Percentiles rank a stretch among this genome's conserved stretches.
Evolutionary conservation across 2,113 vertebrate species (phyloP).

Genomic region (Falcunculus frontatus): DNA sequence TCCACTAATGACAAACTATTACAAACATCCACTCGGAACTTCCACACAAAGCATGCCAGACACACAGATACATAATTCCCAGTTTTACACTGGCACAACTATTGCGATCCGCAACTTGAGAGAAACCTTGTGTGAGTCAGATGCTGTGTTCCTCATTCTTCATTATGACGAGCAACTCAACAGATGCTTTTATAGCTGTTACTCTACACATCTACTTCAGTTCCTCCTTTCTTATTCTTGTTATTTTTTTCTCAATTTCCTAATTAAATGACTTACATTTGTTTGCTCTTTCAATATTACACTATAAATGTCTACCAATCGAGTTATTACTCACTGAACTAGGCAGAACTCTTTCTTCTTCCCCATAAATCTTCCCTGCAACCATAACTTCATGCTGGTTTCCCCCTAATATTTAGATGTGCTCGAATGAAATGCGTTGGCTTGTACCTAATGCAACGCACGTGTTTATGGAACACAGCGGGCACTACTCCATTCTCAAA

Average conservation of each 20-base stretch:
- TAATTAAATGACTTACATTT: not conserved
- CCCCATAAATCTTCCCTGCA: not conserved
- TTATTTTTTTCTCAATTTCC: not conserved
- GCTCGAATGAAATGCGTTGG: not conserved
- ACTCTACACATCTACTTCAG: not conserved
- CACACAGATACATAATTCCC: not conserved
- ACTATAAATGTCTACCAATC: not conserved
- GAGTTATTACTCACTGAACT: not conserved
- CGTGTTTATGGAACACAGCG: not conserved
- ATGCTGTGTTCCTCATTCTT: not conserved
- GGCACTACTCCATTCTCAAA: not conserved
- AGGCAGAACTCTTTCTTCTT: not conserved
- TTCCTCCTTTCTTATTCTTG: not conserved
- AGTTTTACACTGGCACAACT: not conserved
- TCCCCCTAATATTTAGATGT: slow-evolving; percentile 1
- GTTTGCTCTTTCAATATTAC: not conserved
- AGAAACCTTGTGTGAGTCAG: not conserved
- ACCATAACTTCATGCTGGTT: not conserved
- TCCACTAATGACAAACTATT: not conserved
- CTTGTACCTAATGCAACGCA: not conserved
- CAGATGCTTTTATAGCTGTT: not conserved
- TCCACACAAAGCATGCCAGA: not conserved
- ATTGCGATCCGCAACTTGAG: not conserved
- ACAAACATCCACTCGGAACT: not conserved
- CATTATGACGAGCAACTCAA: not conserved